These are phyloP conservation scores for Telmatochromis sp. DNA, from an alignment of 2,113 vertebrate species.

Conservation along the genomic window DNA sequence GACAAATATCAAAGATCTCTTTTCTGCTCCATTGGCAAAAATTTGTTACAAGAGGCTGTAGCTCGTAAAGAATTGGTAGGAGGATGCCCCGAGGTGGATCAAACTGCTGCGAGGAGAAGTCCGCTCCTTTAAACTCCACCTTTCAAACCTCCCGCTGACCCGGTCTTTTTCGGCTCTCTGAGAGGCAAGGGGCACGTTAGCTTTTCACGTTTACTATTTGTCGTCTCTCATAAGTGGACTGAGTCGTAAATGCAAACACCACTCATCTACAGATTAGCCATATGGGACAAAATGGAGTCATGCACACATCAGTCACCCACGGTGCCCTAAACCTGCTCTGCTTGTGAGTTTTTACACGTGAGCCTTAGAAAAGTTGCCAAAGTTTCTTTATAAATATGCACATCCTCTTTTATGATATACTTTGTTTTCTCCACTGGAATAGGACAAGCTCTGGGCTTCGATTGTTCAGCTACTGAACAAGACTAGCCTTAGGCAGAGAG, in stretches of 20 bases:
- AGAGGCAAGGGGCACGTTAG: neutral
- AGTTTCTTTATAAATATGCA: slow-evolving; percentile 12
- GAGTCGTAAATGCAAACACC: neutral
- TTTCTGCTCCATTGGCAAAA: slow-evolving; percentile 48
- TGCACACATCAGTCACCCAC: neutral
- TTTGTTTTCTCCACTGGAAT: slow-evolving; percentile 28
- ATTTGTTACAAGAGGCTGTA: slow-evolving; percentile 23
- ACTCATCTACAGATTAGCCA: neutral
- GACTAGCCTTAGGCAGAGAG: neutral
- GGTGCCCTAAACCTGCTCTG: neutral
- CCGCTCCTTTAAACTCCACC: neutral
- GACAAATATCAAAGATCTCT: slow-evolving; percentile 61
- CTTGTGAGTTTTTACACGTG: neutral
- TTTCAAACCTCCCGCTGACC: neutral
- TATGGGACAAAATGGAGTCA: neutral
- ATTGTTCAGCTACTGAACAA: slow-evolving; percentile 39
- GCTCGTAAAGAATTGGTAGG: slow-evolving; percentile 44
- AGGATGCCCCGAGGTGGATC: slow-evolving; percentile 22
- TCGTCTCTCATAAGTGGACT: neutral
- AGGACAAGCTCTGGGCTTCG: slow-evolving; percentile 27
- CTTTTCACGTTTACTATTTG: slow-evolving; percentile 1
- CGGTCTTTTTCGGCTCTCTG: neutral
- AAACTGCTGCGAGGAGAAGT: neutral
- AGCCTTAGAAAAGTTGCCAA: neutral
- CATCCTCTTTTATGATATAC: slow-evolving; percentile 6